Evolutionary conservation across 53 echinoderm and acorn worm genomes (phyloP).

Genomic region (Henricia sp.): DNA sequence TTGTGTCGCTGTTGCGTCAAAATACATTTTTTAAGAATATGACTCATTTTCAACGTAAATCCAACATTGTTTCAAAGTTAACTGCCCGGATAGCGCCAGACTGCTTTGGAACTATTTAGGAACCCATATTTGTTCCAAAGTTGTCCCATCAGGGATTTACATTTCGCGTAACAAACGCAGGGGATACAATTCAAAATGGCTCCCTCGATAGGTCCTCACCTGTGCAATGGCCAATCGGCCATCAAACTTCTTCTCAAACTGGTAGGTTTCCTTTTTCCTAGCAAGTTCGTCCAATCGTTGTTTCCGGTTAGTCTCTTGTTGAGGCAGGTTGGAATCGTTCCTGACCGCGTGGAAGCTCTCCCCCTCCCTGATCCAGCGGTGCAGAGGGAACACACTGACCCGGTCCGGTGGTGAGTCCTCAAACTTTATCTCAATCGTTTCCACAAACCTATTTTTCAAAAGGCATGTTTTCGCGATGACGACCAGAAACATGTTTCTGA

Average conservation of each 20-base stretch:
- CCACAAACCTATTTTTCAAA: slow-evolving; percentile 15
- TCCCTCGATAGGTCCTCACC: slow-evolving; percentile 6
- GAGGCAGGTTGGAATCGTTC: slow-evolving; percentile 75
- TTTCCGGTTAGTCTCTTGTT: slow-evolving; percentile 59
- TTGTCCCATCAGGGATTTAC: no score
- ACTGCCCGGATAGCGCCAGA: no score
- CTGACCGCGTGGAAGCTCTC: slow-evolving; percentile 48
- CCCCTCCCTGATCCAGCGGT: slow-evolving; percentile 78
- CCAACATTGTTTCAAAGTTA: no score
- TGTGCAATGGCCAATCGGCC: slow-evolving; percentile 30
- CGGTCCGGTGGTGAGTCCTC: slow-evolving; percentile 20
- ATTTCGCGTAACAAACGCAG: no score
- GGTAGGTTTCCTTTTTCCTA: slow-evolving; percentile 70
- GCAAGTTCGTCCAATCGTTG: slow-evolving; percentile 75
- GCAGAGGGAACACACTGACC: slow-evolving; percentile 72
- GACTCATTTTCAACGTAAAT: no score
- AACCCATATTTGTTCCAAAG: no score
- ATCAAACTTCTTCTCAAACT: slow-evolving; percentile 52
- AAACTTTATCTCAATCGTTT: slow-evolving; percentile 30
- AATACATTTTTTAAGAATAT: no score
- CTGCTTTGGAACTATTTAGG: no score
- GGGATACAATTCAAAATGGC: no score
- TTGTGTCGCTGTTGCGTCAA: no score
- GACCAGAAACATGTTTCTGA: no score
- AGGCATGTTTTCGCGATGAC: no score